Evolutionary conservation across 2,888 invertebrate species (phyloP).

Genomic region (Drosophila anomalata): DNA sequence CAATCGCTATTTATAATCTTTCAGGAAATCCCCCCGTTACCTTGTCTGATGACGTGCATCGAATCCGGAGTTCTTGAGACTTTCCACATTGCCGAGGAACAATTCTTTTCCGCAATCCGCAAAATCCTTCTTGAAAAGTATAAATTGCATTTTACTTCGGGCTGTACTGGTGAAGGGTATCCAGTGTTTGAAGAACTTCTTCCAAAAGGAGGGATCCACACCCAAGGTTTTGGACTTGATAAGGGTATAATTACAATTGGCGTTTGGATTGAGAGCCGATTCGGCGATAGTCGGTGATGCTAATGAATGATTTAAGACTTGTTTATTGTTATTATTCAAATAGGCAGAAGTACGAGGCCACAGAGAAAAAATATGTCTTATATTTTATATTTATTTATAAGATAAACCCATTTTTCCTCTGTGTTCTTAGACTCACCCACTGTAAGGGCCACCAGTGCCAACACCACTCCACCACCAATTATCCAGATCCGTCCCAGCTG

Average conservation of each 20-base stretch:
- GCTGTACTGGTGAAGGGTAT: slow-evolving; percentile 72
- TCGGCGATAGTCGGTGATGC: slow-evolving; percentile 18
- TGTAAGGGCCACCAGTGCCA: slow-evolving; percentile 19
- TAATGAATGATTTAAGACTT: slow-evolving; percentile 1
- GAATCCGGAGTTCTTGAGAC: slow-evolving; percentile 74
- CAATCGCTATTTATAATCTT: slow-evolving; percentile 19
- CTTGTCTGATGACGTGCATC: slow-evolving; percentile 81
- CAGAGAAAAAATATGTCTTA: background rate
- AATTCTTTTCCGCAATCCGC: slow-evolving; percentile 81
- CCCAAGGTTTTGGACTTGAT: slow-evolving; percentile 64
- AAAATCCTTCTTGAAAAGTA: slow-evolving; percentile 80
- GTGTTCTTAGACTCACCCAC: slow-evolving; percentile 18
- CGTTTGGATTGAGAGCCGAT: slow-evolving; percentile 28
- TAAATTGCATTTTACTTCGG: slow-evolving; percentile 80
- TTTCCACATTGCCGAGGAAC: slow-evolving; percentile 68
- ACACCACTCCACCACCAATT: slow-evolving; percentile 16
- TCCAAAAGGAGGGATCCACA: slow-evolving; percentile 76
- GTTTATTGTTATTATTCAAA: background rate
- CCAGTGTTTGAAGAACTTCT: slow-evolving; percentile 79
- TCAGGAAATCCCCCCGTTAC: slow-evolving; percentile 53
- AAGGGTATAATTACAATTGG: slow-evolving; percentile 73
- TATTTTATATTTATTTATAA: too few relatives aligned
- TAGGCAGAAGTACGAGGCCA: background rate
- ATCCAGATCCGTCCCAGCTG: slow-evolving; percentile 32
- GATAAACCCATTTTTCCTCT: background rate